Conservation (phyloP, 1,140 invertebrate species). For the Limonius californicus region DNA sequence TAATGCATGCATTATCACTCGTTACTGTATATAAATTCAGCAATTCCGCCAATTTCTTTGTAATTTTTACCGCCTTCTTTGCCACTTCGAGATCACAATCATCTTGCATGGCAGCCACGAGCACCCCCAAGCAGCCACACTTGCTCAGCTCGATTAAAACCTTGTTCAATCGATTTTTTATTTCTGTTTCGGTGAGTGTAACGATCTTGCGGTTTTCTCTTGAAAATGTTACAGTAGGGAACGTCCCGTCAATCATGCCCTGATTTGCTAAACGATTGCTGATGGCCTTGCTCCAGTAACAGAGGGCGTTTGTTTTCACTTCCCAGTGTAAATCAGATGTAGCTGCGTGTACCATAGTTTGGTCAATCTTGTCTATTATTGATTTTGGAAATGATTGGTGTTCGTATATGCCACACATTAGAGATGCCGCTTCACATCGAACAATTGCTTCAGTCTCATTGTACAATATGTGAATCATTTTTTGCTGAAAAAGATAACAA, state of each 20-base stretch:
- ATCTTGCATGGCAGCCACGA: slow-evolving; percentile 61
- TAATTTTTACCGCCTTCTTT: slow-evolving; percentile 55
- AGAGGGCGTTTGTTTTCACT: slow-evolving; percentile 65
- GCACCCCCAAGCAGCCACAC: slow-evolving; percentile 63
- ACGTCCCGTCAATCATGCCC: slow-evolving; percentile 74
- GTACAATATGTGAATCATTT: slow-evolving; percentile 58
- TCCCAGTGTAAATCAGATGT: slow-evolving; percentile 74
- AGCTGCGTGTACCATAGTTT: slow-evolving; percentile 60
- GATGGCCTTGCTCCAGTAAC: slow-evolving; percentile 68
- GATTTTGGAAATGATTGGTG: slow-evolving; percentile 55
- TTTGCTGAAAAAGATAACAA: slow-evolving; percentile 61
- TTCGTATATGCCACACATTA: slow-evolving; percentile 63
- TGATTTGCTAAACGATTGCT: slow-evolving; percentile 62
- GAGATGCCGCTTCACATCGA: slow-evolving; percentile 62
- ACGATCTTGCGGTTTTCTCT: slow-evolving; percentile 74
- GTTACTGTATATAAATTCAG: slow-evolving; percentile 45
- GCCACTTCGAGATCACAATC: slow-evolving; percentile 69
- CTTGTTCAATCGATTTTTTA: slow-evolving; percentile 61
- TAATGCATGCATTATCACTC: slow-evolving; percentile 43
- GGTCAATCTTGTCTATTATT: slow-evolving; percentile 49
- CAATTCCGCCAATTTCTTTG: slow-evolving; percentile 55
- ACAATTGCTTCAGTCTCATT: slow-evolving; percentile 72
- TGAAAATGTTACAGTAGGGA: slow-evolving; percentile 73
- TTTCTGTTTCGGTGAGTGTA: slow-evolving; percentile 62
- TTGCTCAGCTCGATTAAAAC: slow-evolving; percentile 56